Evolutionary conservation across 2,113 vertebrate species (phyloP), one percentile per base, ranked within the genome.

Genomic region (Sylvicapra grimmia): DNA sequence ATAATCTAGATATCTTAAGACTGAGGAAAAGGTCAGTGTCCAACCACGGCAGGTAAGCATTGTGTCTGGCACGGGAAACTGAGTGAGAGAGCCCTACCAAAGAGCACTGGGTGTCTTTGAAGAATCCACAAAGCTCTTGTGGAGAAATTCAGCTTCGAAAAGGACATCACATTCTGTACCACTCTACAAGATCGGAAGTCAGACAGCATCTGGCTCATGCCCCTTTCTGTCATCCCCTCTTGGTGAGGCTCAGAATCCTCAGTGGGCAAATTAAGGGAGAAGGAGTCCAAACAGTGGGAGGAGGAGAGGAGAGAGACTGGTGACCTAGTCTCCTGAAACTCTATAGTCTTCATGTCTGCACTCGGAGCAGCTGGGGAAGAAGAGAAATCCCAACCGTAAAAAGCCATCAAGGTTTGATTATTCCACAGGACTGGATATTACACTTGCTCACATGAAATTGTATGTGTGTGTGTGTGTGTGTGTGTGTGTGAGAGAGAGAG

Each of bases 301-400:
- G 18, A 49, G 53, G 11, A 51, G 23, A 61, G 29, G 51, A 36
- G 25, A 58, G 63, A 68, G 85, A 9, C 21, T 92, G 72, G n/a
- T 7, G 27, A 65, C 18, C 19, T 15, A 8, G 11, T 23, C 15
- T 61, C 80, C 31, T 47, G 27, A 58, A 75, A 40, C 49, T 12
- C 1, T 3, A 4, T 3, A 3, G 54, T 61, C 47, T 86, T 68
- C 21, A 18, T 15, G 10, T 87, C 47, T 86, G 18, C 8, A 4
- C n/a, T 23, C 19, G 13, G 9, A 15, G 25, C 14, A 83, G 2
- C 3, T 49, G 31, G 1, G 0, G 6, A 44, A 8, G 31, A 25
- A 68, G 29, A 56, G 56, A 84, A 84, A 90, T 92, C 56, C 40
- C 53, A 54, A 15, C 4, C 18, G 29, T 56, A 31, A 61, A 63